Base-by-base conservation (phyloP, 2,113 vertebrate species). In the Tenrec ecaudatus region DNA sequence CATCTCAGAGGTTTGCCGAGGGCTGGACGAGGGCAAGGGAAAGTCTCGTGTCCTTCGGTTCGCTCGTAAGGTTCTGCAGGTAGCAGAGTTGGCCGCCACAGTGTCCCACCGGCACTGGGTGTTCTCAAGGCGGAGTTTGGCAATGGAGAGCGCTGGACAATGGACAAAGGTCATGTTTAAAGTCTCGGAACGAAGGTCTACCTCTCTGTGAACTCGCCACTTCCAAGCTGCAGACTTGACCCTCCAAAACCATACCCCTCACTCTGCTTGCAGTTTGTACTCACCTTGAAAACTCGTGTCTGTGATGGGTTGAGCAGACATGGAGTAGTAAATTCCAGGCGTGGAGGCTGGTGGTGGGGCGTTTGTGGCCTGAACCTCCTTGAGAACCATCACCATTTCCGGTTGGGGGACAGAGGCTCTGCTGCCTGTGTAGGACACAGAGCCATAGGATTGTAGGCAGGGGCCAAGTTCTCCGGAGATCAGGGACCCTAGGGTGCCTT, bases 381-480 rank as follows among this genome's bases (percentile, higher is more conserved):
- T 95, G 8, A 94, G 82, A 2, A 95, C 64, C 89, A 93, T 95
- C 6, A 95, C 73, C 83, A 95, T 80, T 78, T 95, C 77, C 58
- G 93, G 88, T 15, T 95, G 93, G 23, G 78, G 12, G 16, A 17
- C 76, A 86, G 86, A 64, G 19, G n/a, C 14, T 19, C n/a, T 76
- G 15, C 27, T n/a, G 17, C 27, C 47, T 16, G 6, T 25, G 31
- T 93, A 83, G 0, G 86, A 83, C 71, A 83, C n/a, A 33, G 78
- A 87, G 29, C 77, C 73, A 25, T 69, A 90, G 57, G 92, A 66
- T 47, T 89, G 82, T 14, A 89, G n/a, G 17, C 40, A 89, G 20
- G 79, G 53, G 11, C 31, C 15, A 3, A 53, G 33, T 47, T 96
- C 82, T 86, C 77, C 88, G 83, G 77, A 23, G 0, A 76, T 9